phyloP scores from a whole-genome alignment of 2,888 invertebrate species.

The Deroplatys truncata region DNA sequence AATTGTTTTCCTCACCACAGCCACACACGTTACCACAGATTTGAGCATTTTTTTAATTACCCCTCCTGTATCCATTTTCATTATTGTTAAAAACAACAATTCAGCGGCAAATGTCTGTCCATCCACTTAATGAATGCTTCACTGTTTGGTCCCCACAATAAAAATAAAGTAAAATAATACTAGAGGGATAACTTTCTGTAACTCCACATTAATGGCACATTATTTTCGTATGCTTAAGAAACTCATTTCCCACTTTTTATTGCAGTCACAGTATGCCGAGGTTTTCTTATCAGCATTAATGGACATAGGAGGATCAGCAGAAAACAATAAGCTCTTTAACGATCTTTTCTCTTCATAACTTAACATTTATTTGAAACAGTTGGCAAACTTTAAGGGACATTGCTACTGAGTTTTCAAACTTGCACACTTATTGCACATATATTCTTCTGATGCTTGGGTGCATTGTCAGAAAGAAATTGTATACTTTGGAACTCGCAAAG shows the following conservation, averaged over 20 bases:
- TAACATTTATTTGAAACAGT: no score
- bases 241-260: background rate
- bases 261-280: background rate
- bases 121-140: background rate
- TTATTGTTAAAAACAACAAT: background rate
- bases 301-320: background rate
- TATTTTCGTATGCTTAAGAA: background rate
- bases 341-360: background rate
- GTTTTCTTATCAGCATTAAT: background rate
- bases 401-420: no score
- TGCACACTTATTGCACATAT: no score
- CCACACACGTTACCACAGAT: background rate
- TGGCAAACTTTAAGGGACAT: no score
- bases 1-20: background rate
- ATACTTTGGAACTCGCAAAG: no score
- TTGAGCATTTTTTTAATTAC: slow-evolving; percentile 7
- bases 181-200: background rate
- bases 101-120: background rate
- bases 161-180: background rate
- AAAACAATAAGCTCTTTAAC: background rate
- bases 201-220: background rate
- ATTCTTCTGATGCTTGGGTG: no score
- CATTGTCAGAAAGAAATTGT: no score
- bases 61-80: background rate
- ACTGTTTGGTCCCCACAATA: background rate